Evolutionary conservation across 35 echinoderm and acorn worm species (phyloP).

Genomic region (Heliocidaris tuberculata): DNA sequence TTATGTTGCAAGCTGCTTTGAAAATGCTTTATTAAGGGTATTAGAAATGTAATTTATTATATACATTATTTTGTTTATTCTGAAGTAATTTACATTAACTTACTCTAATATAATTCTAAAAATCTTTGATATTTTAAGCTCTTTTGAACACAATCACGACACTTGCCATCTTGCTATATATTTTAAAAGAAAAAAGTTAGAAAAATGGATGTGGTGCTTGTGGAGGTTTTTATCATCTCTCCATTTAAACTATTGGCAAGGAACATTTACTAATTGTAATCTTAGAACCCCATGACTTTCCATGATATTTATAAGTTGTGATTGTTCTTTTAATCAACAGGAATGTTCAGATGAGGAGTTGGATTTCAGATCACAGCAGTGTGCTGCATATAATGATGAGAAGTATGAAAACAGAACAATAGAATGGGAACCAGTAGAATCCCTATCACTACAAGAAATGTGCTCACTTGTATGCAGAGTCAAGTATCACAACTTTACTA

Average conservation of each 20-base stretch:
- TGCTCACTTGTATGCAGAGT: constrained; percentile 68
- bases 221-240: no score
- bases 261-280: not conserved
- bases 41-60: no score
- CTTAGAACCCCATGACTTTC: not conserved
- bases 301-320: not conserved
- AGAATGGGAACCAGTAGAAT: constrained; percentile 63
- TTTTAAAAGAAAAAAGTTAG: no score
- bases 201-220: no score
- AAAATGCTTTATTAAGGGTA: no score
- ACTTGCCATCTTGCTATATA: no score
- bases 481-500: constrained; percentile 55
- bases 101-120: no score
- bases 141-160: no score
- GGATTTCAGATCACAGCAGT: constrained; percentile 68
- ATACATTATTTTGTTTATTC: no score
- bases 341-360: constrained; percentile 54
- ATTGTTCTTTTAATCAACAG: constrained; percentile 34
- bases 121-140: no score
- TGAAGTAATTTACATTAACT: no score
- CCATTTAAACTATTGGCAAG: not conserved
- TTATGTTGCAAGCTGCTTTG: no score
- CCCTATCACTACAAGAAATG: not conserved
- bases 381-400: constrained; percentile 64
- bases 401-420: constrained; percentile 55